phyloP scores from a whole-genome alignment of 2,888 invertebrate genomes.

The Steinernema hermaphroditum region DNA sequence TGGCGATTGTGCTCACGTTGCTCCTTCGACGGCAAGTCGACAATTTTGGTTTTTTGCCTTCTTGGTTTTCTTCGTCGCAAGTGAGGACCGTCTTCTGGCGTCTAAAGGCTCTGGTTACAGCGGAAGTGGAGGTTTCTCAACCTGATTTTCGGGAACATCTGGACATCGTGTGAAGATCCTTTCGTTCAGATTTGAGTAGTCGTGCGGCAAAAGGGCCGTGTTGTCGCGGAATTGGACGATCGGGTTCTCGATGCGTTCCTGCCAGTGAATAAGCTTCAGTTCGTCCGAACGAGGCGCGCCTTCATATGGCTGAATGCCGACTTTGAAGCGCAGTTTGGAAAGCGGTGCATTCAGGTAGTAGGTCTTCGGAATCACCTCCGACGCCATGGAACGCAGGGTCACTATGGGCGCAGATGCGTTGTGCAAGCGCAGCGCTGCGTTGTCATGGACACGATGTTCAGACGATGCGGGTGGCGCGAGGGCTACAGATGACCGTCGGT shows the following conservation, averaged over 20 bases:
- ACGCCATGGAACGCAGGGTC: background rate
- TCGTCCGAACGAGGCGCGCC: background rate
- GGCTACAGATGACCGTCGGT: too few species aligned
- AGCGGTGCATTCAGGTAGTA: slow-evolving; percentile 24
- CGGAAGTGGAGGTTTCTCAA: background rate
- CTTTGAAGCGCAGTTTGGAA: background rate
- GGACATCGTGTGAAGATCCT: slow-evolving; percentile 11
- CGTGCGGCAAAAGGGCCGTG: background rate
- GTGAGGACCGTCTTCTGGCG: background rate
- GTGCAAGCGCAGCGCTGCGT: too few species aligned
- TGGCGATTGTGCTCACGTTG: background rate
- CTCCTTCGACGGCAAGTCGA: slow-evolving; percentile 5
- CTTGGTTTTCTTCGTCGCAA: background rate
- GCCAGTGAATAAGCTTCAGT: background rate
- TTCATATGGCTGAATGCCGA: slow-evolving; percentile 4
- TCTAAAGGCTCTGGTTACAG: background rate
- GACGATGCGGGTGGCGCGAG: too few species aligned
- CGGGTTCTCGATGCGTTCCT: slow-evolving; percentile 2
- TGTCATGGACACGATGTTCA: too few species aligned
- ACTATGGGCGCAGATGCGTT: background rate
- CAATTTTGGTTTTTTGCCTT: background rate
- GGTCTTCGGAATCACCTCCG: background rate
- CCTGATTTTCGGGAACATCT: too few species aligned
- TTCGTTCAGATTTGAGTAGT: background rate
- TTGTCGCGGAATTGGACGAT: background rate